A percentile compares a stretch with the other conserved stretches of the same genome.
These are phyloP conservation scores for Eonycteris spelaea DNA, from an alignment of 2,113 vertebrate genomes.

Conservation along the genomic window DNA sequence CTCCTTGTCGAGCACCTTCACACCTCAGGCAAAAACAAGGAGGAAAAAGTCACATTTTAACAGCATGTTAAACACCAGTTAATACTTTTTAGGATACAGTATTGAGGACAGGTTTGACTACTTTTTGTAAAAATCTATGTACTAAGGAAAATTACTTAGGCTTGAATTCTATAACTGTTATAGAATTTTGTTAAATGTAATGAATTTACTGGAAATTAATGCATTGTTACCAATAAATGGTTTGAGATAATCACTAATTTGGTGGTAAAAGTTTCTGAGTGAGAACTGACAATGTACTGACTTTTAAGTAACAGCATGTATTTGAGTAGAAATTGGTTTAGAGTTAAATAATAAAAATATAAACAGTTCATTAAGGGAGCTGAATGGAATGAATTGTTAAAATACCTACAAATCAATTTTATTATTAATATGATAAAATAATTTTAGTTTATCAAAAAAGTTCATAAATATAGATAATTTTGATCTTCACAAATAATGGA, in stretches of 20 bases:
- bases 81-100: neutral
- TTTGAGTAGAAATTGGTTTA: neutral
- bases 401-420: neutral
- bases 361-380: neutral
- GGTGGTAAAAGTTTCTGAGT: neutral
- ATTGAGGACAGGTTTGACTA: neutral
- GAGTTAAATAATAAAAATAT: neutral
- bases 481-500: neutral
- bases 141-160: constrained; percentile 4
- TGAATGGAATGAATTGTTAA: neutral
- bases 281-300: neutral
- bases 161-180: neutral
- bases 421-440: neutral
- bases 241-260: neutral
- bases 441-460: neutral
- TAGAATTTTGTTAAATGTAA: constrained; percentile 30
- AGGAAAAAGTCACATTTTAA: neutral
- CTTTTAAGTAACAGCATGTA: constrained; percentile 7
- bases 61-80: neutral
- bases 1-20: neutral
- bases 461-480: neutral
- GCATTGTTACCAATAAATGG: neutral
- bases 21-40: neutral
- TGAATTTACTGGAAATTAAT: constrained; percentile 38
- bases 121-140: neutral